Percentiles rank a stretch among this genome's conserved stretches.
These are phyloP conservation scores for Ariopsis seemanni DNA, from an alignment of 2,113 vertebrate genomes.

Conservation along the genomic window DNA sequence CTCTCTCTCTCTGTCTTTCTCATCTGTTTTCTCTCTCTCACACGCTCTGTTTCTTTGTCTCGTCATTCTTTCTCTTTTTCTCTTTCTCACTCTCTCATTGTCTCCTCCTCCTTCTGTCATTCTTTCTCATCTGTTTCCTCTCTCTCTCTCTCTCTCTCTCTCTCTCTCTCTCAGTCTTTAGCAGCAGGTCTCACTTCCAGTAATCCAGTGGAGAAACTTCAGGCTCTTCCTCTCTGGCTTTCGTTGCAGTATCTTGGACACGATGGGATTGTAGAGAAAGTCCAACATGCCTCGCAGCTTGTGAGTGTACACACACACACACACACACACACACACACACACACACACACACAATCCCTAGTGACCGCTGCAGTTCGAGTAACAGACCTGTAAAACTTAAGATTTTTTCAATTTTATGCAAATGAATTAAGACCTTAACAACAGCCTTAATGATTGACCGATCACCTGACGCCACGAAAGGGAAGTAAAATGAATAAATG, in stretches of 20 bases:
- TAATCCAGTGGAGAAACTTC: slow-evolving; percentile 88
- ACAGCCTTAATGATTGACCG: no score
- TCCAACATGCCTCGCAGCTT: slow-evolving; percentile 82
- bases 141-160: slow-evolving; percentile 22
- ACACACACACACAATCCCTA: neutral
- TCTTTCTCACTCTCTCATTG: slow-evolving; percentile 6
- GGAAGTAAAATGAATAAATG: neutral
- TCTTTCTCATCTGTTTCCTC: slow-evolving; percentile 70
- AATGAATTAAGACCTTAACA: neutral
- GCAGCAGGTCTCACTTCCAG: slow-evolving; percentile 90
- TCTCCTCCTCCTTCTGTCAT: neutral
- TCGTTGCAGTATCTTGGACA: slow-evolving; percentile 93
- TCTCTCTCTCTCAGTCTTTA: slow-evolving; percentile 76
- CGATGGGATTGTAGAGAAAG: slow-evolving; percentile 86
- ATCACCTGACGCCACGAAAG: neutral
- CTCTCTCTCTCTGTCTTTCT: neutral
- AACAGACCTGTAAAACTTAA: neutral
- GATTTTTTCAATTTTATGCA: neutral
- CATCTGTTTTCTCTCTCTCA: neutral
- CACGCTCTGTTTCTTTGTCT: neutral
- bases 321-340: neutral
- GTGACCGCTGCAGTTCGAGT: neutral
- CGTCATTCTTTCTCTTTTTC: slow-evolving; percentile 70
- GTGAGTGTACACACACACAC: slow-evolving; percentile 70
- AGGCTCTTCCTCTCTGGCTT: slow-evolving; percentile 91